phyloP scores from a whole-genome alignment of 2,888 invertebrate genomes.

The Dryadula phaetusa region DNA sequence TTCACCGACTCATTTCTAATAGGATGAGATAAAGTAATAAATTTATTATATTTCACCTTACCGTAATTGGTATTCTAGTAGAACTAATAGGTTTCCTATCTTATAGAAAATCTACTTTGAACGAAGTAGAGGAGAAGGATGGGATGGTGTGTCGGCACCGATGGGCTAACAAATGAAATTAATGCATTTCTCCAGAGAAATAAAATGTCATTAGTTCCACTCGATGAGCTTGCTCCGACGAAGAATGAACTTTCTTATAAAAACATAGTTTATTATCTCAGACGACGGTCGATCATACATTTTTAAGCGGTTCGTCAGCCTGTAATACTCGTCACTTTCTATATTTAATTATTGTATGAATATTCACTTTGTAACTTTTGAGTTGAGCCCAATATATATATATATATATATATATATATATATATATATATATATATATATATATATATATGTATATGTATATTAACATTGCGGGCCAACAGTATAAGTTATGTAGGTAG shows the following conservation, averaged over 20 bases:
- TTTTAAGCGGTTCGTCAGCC: constrained; percentile 38
- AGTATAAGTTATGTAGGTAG: no score
- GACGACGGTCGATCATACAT: constrained; percentile 40
- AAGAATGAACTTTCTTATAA: constrained; percentile 58
- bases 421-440: no score
- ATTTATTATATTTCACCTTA: constrained; percentile 37
- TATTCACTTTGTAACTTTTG: not conserved
- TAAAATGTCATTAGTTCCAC: constrained; percentile 81
- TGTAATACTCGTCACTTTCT: constrained; percentile 26
- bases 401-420: no score
- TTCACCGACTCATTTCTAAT: constrained; percentile 22
- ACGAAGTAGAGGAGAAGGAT: constrained; percentile 59
- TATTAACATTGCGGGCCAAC: no score
- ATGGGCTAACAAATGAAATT: constrained; percentile 81
- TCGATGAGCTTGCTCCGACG: constrained; percentile 69
- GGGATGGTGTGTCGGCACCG: constrained; percentile 66
- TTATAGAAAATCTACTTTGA: constrained; percentile 71
- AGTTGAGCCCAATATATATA: no score
- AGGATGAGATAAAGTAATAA: constrained; percentile 21
- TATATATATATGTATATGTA: no score
- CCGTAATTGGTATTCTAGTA: constrained; percentile 42
- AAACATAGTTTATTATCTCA: constrained; percentile 60
- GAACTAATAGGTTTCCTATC: constrained; percentile 64
- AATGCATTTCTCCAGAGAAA: constrained; percentile 81
- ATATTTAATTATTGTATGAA: not conserved